A percentile compares a stretch with the other conserved stretches of the same genome.
Conservation (phyloP, 2,888 invertebrate species). For the Oscheius sp. region DNA sequence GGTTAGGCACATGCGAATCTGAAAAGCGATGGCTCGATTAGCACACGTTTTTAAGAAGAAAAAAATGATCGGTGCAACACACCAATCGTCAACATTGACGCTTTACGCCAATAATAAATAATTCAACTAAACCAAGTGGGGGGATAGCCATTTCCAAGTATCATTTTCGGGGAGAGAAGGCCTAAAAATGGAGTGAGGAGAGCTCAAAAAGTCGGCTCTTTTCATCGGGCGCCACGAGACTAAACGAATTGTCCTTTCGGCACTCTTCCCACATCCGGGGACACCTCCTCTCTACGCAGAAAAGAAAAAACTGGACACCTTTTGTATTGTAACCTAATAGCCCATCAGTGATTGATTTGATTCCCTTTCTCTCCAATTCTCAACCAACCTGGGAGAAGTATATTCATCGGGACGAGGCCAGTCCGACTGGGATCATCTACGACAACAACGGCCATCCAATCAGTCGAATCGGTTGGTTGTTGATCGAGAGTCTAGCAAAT, state of each 20-base stretch:
- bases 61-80: too few relatives aligned
- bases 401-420: conserved; percentile 46
- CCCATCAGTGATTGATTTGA: too few relatives aligned
- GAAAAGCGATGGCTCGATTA: too few relatives aligned
- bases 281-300: too few relatives aligned
- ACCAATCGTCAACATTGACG: not conserved
- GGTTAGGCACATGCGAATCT: too few relatives aligned
- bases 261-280: too few relatives aligned
- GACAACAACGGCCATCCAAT: conserved; percentile 41
- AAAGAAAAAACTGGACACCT: too few relatives aligned
- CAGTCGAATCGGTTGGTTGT: conserved; percentile 42
- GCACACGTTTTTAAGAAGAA: too few relatives aligned
- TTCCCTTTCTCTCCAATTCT: not conserved
- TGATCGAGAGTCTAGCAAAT: conserved; percentile 47
- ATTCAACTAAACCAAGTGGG: not conserved
- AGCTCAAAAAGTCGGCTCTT: not conserved
- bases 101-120: not conserved
- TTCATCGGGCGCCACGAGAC: not conserved
- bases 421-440: conserved; percentile 40
- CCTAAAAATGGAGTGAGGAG: not conserved
- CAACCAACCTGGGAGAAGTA: conserved; percentile 43
- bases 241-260: not conserved
- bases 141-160: too few relatives aligned
- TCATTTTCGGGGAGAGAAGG: too few relatives aligned
- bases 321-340: too few relatives aligned